Evolutionary conservation across 2,888 invertebrate species (phyloP), one percentile per base, ranked within the genome.

Genomic region (Tridacna gigas): DNA sequence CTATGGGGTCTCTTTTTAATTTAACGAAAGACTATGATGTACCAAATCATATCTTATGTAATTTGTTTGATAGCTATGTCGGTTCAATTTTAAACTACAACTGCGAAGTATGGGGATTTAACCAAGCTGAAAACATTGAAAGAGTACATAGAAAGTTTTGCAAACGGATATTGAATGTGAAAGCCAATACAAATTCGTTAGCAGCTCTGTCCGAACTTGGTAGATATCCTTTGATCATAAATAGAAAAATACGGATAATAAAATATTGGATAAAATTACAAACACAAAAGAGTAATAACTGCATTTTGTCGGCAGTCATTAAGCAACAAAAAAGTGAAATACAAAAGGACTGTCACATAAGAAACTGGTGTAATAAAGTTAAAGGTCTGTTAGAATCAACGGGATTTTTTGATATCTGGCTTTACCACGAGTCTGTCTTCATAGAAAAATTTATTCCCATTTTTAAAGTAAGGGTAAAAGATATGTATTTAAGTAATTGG

Each of bases 101-200:
- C 67, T 67, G 45, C 45, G 67, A 67, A 45, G n/a, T 18, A 20
- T 67, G 20, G 37, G 67, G 67, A 20, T 67, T 67, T 67, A 67
- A 37, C 37, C 37, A 37, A 63, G 15, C n/a, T 77, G 65, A 65
- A 25, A 28, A 26, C 25, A 13, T 65, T 18, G 80, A 77, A 63
- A 37, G 74, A 7, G 74, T 82, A 25, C 82, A 77, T 47, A 73
- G 66, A 22, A 77, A 77, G 60, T 82, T 74, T 74, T 65, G 74
- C 37, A 74, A 82, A 61, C 26, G 77, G 47, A 7, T 74, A n/a
- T 20, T 74, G 7, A 74, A 56, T 60, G 74, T 66, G 1, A 74
- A 60, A 56, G 25, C 18, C 26, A 25, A 25, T 18, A 74, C 60
- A 12, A 74, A 74, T 25, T 20, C 22, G 5, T n/a, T 74, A 25